Conservation (phyloP, 1,140 invertebrate species). For the Heliconius eleuchia region DNA sequence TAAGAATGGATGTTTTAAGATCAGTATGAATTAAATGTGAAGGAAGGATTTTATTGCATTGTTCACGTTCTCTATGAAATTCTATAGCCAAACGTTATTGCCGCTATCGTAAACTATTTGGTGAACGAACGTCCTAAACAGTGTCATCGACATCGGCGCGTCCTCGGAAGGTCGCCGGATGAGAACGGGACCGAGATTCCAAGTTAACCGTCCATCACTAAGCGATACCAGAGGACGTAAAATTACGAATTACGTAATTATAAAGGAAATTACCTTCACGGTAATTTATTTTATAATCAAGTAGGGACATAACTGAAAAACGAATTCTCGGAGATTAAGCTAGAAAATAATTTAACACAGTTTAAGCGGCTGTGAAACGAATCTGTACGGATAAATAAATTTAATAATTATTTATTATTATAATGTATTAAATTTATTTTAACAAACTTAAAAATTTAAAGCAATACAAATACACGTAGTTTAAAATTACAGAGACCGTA, state of each 20-base stretch:
- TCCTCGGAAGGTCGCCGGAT: constrained; percentile 72
- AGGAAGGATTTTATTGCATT: background rate
- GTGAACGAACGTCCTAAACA: constrained; percentile 40
- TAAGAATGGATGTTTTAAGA: too few relatives aligned
- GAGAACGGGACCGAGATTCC: constrained; percentile 42
- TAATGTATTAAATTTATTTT: background rate
- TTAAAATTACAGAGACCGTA: background rate
- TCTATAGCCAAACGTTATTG: background rate
- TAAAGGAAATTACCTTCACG: background rate
- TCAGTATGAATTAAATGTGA: too few relatives aligned
- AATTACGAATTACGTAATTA: background rate
- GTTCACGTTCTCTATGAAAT: background rate
- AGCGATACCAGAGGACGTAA: background rate
- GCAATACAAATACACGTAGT: background rate
- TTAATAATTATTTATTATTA: background rate
- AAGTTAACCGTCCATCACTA: constrained; percentile 17
- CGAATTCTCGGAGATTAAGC: background rate
- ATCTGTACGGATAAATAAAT: background rate
- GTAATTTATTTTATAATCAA: too few relatives aligned
- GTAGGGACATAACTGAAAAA: background rate
- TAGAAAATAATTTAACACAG: background rate
- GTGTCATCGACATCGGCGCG: constrained; percentile 69
- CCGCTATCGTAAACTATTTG: constrained; percentile 1
- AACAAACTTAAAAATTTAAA: background rate
- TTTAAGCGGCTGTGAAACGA: background rate